Conservation (phyloP, 2,888 invertebrate genomes). For the Acanthoscelides obtectus region DNA sequence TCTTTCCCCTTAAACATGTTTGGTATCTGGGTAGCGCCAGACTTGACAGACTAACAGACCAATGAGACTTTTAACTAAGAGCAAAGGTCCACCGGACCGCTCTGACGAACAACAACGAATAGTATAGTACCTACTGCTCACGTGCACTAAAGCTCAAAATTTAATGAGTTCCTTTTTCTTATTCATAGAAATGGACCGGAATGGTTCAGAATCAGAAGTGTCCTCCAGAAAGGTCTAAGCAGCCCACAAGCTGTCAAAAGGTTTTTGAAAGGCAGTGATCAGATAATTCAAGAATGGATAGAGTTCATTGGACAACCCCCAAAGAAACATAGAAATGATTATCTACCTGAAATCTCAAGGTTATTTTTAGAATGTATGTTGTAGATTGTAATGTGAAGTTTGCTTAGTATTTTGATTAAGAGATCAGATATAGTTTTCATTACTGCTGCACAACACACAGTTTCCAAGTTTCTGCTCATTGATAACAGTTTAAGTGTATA, state of each 20-base stretch:
- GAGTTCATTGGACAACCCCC: slow-evolving; percentile 45
- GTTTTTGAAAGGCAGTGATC: slow-evolving; percentile 62
- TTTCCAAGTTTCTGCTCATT: too few species aligned
- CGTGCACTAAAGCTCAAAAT: not conserved
- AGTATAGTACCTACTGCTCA: too few species aligned
- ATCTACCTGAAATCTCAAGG: slow-evolving; percentile 64
- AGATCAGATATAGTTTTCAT: too few species aligned
- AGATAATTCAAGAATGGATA: slow-evolving; percentile 63
- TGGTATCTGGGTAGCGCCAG: too few species aligned
- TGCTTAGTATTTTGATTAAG: too few species aligned
- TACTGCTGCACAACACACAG: too few species aligned
- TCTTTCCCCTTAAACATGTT: too few species aligned
- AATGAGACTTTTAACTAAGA: too few species aligned
- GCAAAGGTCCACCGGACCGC: too few species aligned
- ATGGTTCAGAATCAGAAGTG: slow-evolving; percentile 75
- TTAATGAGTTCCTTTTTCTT: not conserved
- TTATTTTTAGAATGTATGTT: slow-evolving; percentile 72
- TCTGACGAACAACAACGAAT: too few species aligned
- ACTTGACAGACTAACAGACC: too few species aligned
- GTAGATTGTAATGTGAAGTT: not conserved
- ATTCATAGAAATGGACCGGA: slow-evolving; percentile 70
- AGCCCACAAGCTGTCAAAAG: slow-evolving; percentile 64
- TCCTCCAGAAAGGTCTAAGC: slow-evolving; percentile 75
- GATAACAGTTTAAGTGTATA: too few species aligned
- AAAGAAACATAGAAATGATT: slow-evolving; percentile 50